Base-by-base conservation (phyloP, 2,797 vertebrate genomes). In the Cynopterus sphinx region DNA sequence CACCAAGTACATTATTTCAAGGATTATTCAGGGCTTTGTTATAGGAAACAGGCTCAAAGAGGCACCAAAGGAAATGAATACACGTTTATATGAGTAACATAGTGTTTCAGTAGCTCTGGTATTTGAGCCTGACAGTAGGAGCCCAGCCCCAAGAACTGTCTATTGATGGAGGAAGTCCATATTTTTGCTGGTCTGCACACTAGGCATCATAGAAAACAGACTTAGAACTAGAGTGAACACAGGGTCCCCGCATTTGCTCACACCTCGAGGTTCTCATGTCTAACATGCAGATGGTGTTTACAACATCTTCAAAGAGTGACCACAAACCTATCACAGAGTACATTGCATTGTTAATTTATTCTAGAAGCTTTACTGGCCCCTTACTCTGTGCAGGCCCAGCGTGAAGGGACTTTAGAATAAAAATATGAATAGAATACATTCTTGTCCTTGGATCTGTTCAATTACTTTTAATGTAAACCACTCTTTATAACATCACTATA, bases 391-490 rank as follows among this genome's bases (percentile, higher is more conserved):
- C 57, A 81, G 59, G n/a, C 26, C 17, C 57, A 67, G 28, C 59
- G 9, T n/a, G 55, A 79, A 78, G 33, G 16, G 26, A 59, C n/a
- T 90, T 79, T 81, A 10, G 16, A 81, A 91, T 70, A 85, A 85
- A 92, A 91, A 67, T 53, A 46, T 63, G 61, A 73, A 71, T 13
- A 78, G 59, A 63, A 68, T 31, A 53, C 1, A 53, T 78, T 55
- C 21, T 79, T 93, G 11, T 63, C 26, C n/a, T 43, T 46, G 22
- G 91, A 61, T 61, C 19, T 0, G 1, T 74, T 53, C 68, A 73
- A 93, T 33, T 24, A 53, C 9, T 41, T 16, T 51, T 49, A 81
- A 28, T 24, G 3, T 90, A 51, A 87, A 53, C 46, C 6, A 24
- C n/a, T 78, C 13, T 53, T 83, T 26, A 28, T 36, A 41, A 65